Base-by-base conservation (phyloP, 2,113 vertebrate species). In the Potamarius usumacintae region DNA sequence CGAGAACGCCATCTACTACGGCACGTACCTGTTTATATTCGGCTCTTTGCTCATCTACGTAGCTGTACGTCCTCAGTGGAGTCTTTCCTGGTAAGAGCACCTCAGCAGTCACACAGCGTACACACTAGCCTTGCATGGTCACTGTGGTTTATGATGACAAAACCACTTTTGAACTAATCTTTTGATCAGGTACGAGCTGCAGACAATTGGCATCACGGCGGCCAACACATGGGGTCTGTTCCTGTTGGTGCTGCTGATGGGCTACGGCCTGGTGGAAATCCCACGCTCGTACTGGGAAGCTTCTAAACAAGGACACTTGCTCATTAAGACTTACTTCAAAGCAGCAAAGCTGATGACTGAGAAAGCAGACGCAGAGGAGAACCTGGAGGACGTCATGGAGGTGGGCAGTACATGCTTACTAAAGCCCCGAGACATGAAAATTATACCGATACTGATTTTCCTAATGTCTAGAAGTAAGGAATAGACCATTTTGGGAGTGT, bases 171-270 rank as follows among this genome's bases (percentile, higher is more conserved):
- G 10, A 42, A 42, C 71, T 63, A 50, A 71, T 34, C 25, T 22
- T 63, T 60, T 60, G 5, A 65, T 63, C 92, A 99, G 98, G 98
- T 98, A 96, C 86, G 96, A 97, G 85, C 96, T 99, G 72, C 98
- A 99, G 93, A 98, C 97, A 30, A 98, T 99, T 83, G 98, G 98
- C 22, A 99, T 99, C 94, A 98, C 98, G 0, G 98, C 98, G 9
- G 98, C 98, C 34, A 99, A 99, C 92, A 99, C 98, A 0, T 99
- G 98, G 98, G 98, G 98, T 87, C 94, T 99, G 0, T 99, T 99
- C 91, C 97, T 99, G 89, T 96, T 99, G 52, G 98, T 99, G 57
- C 92, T 99, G 90, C 91, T 99, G 89, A 91, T 99, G 82, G 98
- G 98, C 0, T 99, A 99, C 18, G 98, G 98, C 7, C 92, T 99